phyloP scores from a whole-genome alignment of 2,113 vertebrate genomes.

The Pteruthius melanotis region DNA sequence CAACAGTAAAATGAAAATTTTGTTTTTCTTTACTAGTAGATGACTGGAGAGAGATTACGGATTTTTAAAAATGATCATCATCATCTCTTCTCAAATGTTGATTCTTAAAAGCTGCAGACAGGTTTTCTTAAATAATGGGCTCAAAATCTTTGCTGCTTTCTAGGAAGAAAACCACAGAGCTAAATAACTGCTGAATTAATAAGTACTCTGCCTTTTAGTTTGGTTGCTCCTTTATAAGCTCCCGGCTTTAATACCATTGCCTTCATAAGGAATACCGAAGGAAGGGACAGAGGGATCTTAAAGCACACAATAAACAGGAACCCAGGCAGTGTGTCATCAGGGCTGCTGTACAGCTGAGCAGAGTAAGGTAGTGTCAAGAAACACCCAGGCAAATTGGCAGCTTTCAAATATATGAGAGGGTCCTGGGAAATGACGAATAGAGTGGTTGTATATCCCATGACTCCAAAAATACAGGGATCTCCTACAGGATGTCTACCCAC shows the following conservation, averaged over 20 bases:
- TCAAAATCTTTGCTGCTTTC: conserved; percentile 9
- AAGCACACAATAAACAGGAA: background rate
- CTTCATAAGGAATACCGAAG: background rate
- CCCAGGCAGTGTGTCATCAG: background rate
- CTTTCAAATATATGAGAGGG: background rate
- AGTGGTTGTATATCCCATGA: too few species aligned
- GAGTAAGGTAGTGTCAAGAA: background rate
- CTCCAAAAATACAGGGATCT: background rate
- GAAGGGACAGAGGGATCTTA: background rate
- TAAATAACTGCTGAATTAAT: background rate
- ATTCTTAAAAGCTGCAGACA: background rate
- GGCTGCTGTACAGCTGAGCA: background rate
- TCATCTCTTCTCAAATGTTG: background rate
- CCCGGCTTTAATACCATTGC: background rate
- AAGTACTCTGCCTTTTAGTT: background rate
- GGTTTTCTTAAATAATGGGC: conserved; percentile 14
- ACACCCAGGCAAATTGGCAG: background rate
- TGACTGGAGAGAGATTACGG: background rate
- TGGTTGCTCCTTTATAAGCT: background rate
- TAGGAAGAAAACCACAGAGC: background rate
- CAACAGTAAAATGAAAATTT: background rate
- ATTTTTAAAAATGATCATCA: background rate
- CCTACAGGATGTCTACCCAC: background rate
- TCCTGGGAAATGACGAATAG: background rate
- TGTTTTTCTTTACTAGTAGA: background rate